phyloP scores from a whole-genome alignment of 2,888 invertebrate species.

The Chironomus riparius region DNA sequence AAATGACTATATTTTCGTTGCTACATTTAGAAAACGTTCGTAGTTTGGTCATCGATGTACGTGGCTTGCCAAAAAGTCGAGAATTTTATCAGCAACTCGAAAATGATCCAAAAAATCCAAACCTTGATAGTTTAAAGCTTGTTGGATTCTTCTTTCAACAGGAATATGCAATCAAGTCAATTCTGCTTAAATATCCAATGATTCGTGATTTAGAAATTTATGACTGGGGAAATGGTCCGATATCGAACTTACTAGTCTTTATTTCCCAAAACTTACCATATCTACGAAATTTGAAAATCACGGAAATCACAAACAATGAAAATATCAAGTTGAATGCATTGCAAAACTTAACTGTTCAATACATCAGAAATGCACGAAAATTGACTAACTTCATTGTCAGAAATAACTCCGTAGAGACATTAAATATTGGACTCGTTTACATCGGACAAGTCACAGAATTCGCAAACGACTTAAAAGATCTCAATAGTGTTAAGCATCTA shows the following conservation, averaged over 20 bases:
- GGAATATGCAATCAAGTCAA: not conserved
- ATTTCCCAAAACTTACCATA: not conserved
- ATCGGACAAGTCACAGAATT: not conserved
- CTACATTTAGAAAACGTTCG: not conserved
- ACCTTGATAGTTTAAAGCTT: not conserved
- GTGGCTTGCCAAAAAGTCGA: not conserved
- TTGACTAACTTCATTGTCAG: not conserved
- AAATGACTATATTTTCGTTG: not conserved
- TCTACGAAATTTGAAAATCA: not conserved
- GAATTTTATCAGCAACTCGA: conserved; percentile 8
- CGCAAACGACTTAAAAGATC: not conserved
- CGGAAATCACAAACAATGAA: not conserved
- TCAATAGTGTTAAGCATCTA: not conserved
- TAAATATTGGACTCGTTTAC: conserved; percentile 14
- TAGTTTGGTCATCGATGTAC: not conserved
- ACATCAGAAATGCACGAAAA: not conserved
- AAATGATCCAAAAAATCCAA: not conserved
- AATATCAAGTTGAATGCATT: not conserved
- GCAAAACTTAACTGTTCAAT: not conserved
- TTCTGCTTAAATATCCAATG: conserved; percentile 1
- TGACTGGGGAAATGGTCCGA: conserved; percentile 4
- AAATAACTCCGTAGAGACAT: not conserved
- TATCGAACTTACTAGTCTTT: not conserved
- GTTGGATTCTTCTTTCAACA: conserved; percentile 10
- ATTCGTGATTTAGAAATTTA: conserved; percentile 3